phyloP scores from a whole-genome alignment of 2,797 vertebrate species.

The Vultur gryphus region DNA sequence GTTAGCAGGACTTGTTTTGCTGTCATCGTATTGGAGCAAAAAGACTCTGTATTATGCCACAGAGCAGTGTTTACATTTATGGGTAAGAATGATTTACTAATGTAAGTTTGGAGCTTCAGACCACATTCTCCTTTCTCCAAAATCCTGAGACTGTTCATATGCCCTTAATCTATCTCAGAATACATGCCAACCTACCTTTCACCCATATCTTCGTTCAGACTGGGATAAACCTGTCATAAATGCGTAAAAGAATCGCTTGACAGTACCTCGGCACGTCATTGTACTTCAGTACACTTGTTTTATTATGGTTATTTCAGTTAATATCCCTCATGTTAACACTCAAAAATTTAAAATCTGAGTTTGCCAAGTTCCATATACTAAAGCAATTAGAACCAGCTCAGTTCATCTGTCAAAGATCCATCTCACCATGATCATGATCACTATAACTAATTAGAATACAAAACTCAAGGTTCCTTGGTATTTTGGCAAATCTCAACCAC shows the following conservation, averaged over 20 bases:
- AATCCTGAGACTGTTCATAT: background rate
- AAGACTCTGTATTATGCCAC: background rate
- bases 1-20: background rate
- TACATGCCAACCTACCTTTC: background rate
- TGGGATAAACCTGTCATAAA: background rate
- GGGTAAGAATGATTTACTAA: background rate
- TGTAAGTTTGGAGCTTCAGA: background rate
- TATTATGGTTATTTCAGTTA: background rate
- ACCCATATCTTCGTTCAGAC: background rate
- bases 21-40: background rate
- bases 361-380: background rate
- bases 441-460: background rate
- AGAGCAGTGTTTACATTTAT: background rate
- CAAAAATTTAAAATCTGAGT: background rate
- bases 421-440: background rate
- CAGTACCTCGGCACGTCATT: fast-evolving
- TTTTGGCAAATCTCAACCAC: background rate
- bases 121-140: background rate
- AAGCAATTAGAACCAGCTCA: background rate
- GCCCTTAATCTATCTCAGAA: background rate
- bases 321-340: background rate
- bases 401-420: background rate
- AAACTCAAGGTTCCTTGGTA: background rate
- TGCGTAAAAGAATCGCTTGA: background rate
- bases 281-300: background rate